phyloP scores from a whole-genome alignment of 2,888 invertebrate species.

The Aphidius colemani region DNA sequence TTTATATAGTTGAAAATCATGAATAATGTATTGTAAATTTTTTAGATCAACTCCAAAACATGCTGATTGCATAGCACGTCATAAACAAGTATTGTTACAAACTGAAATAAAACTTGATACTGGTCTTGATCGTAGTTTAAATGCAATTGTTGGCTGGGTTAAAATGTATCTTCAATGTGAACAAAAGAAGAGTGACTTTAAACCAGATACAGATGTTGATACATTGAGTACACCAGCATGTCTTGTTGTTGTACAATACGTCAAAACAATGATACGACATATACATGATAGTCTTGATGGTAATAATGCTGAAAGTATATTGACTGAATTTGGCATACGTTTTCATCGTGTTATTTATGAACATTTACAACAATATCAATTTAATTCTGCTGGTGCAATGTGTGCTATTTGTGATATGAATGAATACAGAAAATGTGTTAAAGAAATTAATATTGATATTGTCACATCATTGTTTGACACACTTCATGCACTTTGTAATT shows the following conservation, averaged over 20 bases:
- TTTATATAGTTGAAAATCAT: no score
- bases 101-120: constrained; percentile 90
- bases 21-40: background rate
- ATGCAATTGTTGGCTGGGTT: constrained; percentile 89
- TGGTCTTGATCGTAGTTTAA: constrained; percentile 83
- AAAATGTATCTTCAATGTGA: constrained; percentile 87
- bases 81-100: constrained; percentile 82
- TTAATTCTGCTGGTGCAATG: constrained; percentile 95
- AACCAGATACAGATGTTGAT: constrained; percentile 85
- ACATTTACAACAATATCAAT: constrained; percentile 92
- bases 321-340: constrained; percentile 88
- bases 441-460: constrained; percentile 75
- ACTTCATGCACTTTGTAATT: constrained; percentile 92
- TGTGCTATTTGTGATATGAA: constrained; percentile 97
- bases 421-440: constrained; percentile 91
- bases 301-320: constrained; percentile 84
- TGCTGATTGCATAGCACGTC: constrained; percentile 85
- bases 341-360: constrained; percentile 93
- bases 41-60: constrained; percentile 83
- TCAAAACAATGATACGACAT: constrained; percentile 76
- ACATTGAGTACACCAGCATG: constrained; percentile 86
- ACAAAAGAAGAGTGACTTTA: constrained; percentile 94
- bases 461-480: constrained; percentile 92
- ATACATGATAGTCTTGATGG: constrained; percentile 87
- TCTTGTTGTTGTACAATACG: constrained; percentile 79